Base-by-base conservation (phyloP, 2,113 vertebrate species). In the Channa maculata region DNA sequence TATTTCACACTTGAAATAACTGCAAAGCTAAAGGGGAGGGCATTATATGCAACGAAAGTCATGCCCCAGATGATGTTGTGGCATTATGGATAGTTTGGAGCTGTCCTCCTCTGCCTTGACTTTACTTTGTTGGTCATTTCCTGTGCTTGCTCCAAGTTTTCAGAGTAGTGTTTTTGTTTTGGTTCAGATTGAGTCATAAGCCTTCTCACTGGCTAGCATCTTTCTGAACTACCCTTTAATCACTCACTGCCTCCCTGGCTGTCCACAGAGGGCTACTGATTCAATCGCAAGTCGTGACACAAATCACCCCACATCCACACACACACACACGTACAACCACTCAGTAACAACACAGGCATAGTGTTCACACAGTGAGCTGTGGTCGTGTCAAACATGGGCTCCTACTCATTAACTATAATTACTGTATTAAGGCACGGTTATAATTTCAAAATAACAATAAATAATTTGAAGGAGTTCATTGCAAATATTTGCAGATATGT, bases 231-330 rank as follows among this genome's bases (percentile, higher is more conserved):
- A 57, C 65, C 51, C 55, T 84, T 81, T 79, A 86, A 89, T 90
- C 85, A 79, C 71, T 89, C 83, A 82, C 79, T 79, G 77, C 73
- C 79, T 77, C 71, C 80, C 65, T 77, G 75, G 75, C 77, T 79
- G 85, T 89, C 85, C 65, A 33, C 66, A 10, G 46, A 85, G 41
- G 51, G 63, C 73, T 44, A 55, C 79, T 62, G 69, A 84, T 83
- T 84, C 51, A 77, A 77, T 84, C 53, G 74, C 72, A 65, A 50
- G 5, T 52, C 10, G 7, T 36, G 48, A 60, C 66, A 57, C 37
- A 71, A 71, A 78, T 59, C 33, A 51, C 51, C 50, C 43, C 15
- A 5, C 57, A 57, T 48, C 34, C 54, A 54, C 59, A 86, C 70
- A 73, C 75, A 54, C 33, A 11, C 5, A 45, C 64, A 50, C 61